A percentile compares a stretch with the other conserved stretches of the same genome.
Evolutionary conservation across 2,888 invertebrate species (phyloP).

Genomic region (Bombylius major): DNA sequence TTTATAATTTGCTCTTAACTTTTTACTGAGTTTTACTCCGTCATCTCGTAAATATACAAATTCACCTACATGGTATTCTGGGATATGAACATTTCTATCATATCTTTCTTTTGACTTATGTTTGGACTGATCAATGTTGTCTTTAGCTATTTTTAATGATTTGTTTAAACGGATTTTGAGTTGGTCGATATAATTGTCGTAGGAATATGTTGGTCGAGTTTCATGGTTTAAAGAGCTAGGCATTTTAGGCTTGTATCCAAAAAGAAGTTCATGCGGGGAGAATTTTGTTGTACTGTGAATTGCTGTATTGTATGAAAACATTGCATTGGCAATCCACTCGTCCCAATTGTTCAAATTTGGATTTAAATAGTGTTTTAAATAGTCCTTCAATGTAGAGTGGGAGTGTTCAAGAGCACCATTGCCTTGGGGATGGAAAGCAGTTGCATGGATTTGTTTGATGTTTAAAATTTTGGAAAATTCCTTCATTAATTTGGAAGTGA

Average conservation of each 20-base stretch:
- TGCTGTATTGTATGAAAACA: constrained; percentile 23
- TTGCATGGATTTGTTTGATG: constrained; percentile 21
- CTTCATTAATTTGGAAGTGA: constrained; percentile 24
- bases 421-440: constrained; percentile 24
- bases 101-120: no score
- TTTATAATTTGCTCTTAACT: constrained; percentile 5
- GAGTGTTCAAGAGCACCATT: constrained; percentile 24
- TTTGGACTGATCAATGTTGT: no score
- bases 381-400: constrained; percentile 19
- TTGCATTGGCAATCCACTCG: constrained; percentile 20
- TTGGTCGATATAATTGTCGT: no score
- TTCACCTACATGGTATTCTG: no score
- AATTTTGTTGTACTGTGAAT: constrained; percentile 24
- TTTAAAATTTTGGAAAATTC: constrained; percentile 23
- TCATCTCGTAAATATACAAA: no score
- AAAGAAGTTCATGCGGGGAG: constrained; percentile 15
- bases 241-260: no score
- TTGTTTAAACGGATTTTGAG: no score
- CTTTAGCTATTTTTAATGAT: no score
- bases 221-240: no score
- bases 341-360: constrained; percentile 23
- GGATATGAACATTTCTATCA: no score
- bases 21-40: background rate
- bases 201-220: no score
- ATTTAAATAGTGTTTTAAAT: constrained; percentile 23